Evolutionary conservation across 2,797 vertebrate genomes (phyloP).

Genomic region (Spinus olivaceus): DNA sequence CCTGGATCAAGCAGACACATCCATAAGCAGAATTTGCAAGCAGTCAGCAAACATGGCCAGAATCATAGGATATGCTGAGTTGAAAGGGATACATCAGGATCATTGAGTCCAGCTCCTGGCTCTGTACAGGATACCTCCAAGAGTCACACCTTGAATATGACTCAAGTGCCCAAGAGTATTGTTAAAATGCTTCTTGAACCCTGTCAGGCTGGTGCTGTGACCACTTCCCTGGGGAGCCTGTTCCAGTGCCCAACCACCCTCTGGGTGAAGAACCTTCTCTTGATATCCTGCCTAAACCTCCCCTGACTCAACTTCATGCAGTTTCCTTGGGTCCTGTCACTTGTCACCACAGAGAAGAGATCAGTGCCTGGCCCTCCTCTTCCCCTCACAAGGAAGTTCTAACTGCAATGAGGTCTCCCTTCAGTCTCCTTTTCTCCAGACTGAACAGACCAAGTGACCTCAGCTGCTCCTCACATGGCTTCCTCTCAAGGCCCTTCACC

Average conservation of each 20-base stretch:
- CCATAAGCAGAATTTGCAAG: neutral
- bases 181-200: neutral
- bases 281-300: neutral
- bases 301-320: neutral
- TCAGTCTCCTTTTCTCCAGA: neutral
- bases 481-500: neutral
- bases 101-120: fast-evolving
- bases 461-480: fast-evolving
- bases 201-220: neutral
- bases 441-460: neutral
- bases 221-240: neutral
- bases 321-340: neutral
- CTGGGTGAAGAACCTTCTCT: neutral
- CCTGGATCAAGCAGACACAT: neutral
- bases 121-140: neutral
- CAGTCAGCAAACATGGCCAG: neutral
- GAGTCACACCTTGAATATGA: neutral
- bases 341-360: neutral
- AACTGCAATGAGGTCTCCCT: fast-evolving
- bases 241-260: fast-evolving
- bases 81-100: neutral
- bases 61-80: neutral
- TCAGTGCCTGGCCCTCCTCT: neutral
- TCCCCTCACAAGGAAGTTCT: neutral
- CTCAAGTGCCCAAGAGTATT: neutral